Base-by-base conservation (phyloP, 2,797 vertebrate genomes). In the Acridotheres tristis region DNA sequence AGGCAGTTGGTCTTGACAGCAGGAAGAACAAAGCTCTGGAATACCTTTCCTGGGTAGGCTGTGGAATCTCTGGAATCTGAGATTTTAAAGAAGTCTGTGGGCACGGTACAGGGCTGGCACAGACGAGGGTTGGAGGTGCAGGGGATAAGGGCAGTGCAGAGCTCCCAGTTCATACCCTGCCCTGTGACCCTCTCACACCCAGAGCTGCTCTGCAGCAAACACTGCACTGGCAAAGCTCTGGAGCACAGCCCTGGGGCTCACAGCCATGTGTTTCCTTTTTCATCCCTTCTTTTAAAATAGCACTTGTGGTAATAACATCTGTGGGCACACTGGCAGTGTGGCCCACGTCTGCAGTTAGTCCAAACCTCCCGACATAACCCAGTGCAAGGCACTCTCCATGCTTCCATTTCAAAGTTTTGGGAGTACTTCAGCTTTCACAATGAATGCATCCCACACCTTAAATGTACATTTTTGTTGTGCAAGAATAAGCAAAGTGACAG, bases 331-430 rank as follows among this genome's bases (percentile, higher is more conserved):
- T 57, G 81, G 50, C 48, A 15, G 50, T 18, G 38, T 16, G 20
- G 61, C 65, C 54, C 27, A 4, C 0, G 0, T 42, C 79, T 62
- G 66, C 51, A 13, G 54, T 68, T 18, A 5, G 47, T 34, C 29
- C 2, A 1, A 36, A 43, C 57, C 45, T 68, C 15, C 43, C 0
- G 0, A 30, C 47, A 13, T 21, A 0, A 0, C 65, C 68, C 91
- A 75, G 68, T 4, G 0, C 21, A 16, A 45, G 17, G 71, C 72
- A 25, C 16, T 36, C 58, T 34, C 57, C 19, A 1, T 61, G 21
- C 43, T 30, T 47, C 38, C n/a, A 10, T 43, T 84, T 22, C 42
- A 36, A 0, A 26, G 27, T 71, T 72, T 45, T 40, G 45, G 51
- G 57, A 87, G 15, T 25, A n/a, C 42, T 68, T 51, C 47, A 72